phyloP scores from a whole-genome alignment of 30 jellyfish, hydroid and myxozoan genomes.

The Hydractinia echinata region DNA sequence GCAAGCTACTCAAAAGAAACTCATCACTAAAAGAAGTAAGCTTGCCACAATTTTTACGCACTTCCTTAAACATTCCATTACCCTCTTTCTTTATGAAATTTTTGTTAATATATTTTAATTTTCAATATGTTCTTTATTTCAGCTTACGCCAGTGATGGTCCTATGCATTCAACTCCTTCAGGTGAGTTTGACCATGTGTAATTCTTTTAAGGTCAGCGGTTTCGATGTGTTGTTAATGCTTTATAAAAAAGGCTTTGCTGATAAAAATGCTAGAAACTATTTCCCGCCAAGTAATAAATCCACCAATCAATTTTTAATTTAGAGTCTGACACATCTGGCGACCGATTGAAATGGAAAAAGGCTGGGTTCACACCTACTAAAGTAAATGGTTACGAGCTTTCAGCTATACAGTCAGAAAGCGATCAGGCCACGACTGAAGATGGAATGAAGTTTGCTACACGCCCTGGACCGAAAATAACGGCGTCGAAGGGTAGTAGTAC shows the following conservation, averaged over 20 bases:
- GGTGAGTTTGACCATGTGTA: conserved; percentile 42
- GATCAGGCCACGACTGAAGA: background rate
- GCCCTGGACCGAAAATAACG: background rate
- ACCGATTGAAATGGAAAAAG: conserved; percentile 22
- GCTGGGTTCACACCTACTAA: conserved; percentile 23
- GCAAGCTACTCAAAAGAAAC: conserved; percentile 77
- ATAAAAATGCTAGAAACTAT: background rate
- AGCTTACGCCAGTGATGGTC: conserved; percentile 97
- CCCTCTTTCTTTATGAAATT: background rate
- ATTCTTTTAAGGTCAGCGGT: background rate
- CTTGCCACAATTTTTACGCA: background rate
- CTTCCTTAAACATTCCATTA: background rate
- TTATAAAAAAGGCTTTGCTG: background rate
- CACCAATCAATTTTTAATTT: background rate
- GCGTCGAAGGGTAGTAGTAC: background rate
- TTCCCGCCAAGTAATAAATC: background rate
- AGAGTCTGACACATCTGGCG: conserved; percentile 30
- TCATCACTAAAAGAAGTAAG: conserved; percentile 64
- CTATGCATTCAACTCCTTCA: conserved; percentile 98
- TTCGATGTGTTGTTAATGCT: background rate
- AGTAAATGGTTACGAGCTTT: background rate
- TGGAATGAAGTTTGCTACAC: background rate
- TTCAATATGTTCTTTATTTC: conserved; percentile 19
- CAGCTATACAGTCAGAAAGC: conserved; percentile 36
- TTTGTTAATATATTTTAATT: background rate